Evolutionary conservation across 2,797 vertebrate species (phyloP).

Genomic region (Lithobates pipiens): DNA sequence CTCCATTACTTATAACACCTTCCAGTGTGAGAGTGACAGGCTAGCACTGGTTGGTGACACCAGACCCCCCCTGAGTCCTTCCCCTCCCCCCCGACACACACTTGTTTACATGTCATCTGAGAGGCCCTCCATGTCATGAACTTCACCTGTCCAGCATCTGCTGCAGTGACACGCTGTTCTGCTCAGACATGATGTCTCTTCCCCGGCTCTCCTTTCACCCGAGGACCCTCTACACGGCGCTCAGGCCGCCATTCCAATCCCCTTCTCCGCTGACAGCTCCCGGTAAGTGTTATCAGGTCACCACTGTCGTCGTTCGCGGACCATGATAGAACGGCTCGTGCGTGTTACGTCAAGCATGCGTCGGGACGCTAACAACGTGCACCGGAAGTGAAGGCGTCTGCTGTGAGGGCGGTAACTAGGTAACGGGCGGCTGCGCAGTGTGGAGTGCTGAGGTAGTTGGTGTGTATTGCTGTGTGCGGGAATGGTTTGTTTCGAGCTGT

Average conservation of each 20-base stretch:
- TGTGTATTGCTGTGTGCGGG: not conserved
- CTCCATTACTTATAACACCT: too few relatives aligned
- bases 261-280: not conserved
- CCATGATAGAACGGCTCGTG: not conserved
- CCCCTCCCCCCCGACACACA: too few relatives aligned
- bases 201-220: not conserved
- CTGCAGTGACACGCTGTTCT: constrained; percentile 44
- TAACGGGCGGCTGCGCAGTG: not conserved
- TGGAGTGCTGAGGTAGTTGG: too few relatives aligned
- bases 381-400: constrained; percentile 14
- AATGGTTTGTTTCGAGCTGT: too few relatives aligned
- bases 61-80: too few relatives aligned
- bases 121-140: too few relatives aligned
- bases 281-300: constrained; percentile 16
- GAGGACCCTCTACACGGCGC: not conserved
- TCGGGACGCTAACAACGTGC: not conserved
- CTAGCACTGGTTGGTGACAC: too few relatives aligned
- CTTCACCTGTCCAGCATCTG: constrained; percentile 56
- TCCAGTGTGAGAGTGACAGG: too few relatives aligned
- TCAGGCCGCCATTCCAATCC: constrained; percentile 19
- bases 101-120: too few relatives aligned
- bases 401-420: constrained; percentile 1
- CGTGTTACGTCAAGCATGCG: constrained; percentile 8
- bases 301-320: not conserved
- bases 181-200: constrained; percentile 45